Evolutionary conservation across 1,140 invertebrate genomes (phyloP).

Genomic region (Coenobita brevimanus): DNA sequence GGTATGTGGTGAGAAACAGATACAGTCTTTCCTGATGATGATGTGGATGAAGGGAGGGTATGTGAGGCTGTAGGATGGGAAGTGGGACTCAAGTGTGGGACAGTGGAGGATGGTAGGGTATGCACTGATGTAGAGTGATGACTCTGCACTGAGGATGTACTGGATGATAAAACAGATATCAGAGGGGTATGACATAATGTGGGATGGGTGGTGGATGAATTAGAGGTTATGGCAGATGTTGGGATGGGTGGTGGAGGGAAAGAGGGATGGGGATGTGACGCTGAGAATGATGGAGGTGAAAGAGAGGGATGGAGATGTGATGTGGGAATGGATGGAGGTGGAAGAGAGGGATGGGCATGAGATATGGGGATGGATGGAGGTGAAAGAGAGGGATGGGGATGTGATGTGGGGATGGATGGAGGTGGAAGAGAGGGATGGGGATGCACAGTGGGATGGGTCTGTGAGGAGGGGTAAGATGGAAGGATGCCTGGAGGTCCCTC

Average conservation of each 20-base stretch:
- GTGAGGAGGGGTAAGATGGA: neutral
- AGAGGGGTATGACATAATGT: no score
- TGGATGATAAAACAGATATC: no score
- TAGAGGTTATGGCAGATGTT: no score
- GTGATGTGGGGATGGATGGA: no score
- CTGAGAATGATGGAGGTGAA: neutral
- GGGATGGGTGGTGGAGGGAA: no score
- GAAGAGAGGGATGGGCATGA: no score
- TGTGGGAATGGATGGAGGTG: neutral
- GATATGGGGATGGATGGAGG: neutral
- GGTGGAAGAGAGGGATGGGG: no score
- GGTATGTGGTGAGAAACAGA: neutral
- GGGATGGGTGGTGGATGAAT: no score
- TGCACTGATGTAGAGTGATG: no score
- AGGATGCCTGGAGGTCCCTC: neutral
- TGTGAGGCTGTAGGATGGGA: neutral
- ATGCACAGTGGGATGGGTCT: neutral
- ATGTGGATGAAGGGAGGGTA: neutral
- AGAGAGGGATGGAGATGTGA: neutral
- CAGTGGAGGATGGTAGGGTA: constrained; percentile 4
- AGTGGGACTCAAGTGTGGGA: no score
- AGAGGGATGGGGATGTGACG: neutral
- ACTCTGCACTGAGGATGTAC: no score
- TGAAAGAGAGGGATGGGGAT: no score
- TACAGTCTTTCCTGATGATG: neutral